Conservation (phyloP, 1,140 invertebrate species). For the Heliconius congener region DNA sequence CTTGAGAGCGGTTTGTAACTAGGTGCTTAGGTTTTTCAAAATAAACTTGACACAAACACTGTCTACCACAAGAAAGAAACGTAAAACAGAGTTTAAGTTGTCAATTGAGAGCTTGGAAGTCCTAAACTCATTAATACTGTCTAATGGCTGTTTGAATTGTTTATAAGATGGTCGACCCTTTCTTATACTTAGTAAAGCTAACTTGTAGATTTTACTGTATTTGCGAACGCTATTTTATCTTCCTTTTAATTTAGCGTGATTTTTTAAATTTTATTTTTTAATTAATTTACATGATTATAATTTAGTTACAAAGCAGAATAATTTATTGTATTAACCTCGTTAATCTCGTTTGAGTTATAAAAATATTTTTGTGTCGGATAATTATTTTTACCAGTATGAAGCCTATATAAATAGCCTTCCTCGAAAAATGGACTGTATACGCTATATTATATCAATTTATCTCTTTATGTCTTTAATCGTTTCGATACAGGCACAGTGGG, state of each 20-base stretch:
- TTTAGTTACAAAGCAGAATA: no score
- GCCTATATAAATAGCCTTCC: no score
- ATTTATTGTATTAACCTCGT: no score
- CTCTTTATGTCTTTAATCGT: no score
- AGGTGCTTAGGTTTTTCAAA: background rate
- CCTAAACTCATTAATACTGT: slow-evolving; percentile 19
- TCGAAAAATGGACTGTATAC: no score
- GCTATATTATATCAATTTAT: no score
- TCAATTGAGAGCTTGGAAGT: slow-evolving; percentile 9
- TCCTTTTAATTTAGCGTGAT: background rate
- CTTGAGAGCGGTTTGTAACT: no score
- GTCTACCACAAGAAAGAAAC: slow-evolving; percentile 3
- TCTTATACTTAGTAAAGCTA: background rate
- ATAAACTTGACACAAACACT: background rate
- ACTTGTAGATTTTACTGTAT: background rate
- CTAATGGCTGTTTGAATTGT: slow-evolving; percentile 23
- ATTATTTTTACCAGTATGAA: no score
- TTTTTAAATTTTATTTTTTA: background rate
- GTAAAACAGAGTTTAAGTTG: slow-evolving; percentile 4
- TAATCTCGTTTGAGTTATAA: no score
- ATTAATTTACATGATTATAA: no score
- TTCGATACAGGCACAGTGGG: no score
- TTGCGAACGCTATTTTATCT: background rate
- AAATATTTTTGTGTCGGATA: no score
- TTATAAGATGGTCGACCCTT: slow-evolving; percentile 16